These are phyloP conservation scores for Heliconius sara DNA, from an alignment of 2,888 invertebrate species.

Conservation along the genomic window DNA sequence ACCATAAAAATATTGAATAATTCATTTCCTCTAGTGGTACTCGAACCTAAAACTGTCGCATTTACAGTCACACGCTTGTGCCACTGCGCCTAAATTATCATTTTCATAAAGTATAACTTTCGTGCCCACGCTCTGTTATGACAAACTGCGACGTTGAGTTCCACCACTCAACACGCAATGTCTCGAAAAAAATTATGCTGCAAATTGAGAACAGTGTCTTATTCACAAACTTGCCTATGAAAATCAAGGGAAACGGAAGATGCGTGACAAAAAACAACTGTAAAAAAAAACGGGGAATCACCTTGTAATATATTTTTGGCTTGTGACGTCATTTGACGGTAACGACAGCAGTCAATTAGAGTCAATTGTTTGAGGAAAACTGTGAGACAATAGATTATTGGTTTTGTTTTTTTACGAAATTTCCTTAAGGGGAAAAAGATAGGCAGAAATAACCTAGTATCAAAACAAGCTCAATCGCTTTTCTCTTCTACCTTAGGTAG, in stretches of 20 bases:
- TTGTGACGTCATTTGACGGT: not conserved
- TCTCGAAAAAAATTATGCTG: not conserved
- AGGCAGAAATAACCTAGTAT: too few relatives aligned
- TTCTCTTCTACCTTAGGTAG: too few relatives aligned
- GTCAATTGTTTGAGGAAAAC: not conserved
- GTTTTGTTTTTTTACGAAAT: not conserved
- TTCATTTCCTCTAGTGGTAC: not conserved
- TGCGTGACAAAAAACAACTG: not conserved
- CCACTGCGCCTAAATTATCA: too few relatives aligned
- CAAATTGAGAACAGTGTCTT: not conserved
- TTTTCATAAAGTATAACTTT: too few relatives aligned
- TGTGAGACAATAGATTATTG: not conserved
- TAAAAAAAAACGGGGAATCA: not conserved
- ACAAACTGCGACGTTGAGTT: not conserved
- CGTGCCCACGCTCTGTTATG: too few relatives aligned
- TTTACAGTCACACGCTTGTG: not conserved
- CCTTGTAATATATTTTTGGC: slow-evolving; percentile 8
- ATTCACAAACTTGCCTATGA: not conserved
- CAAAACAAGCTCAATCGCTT: too few relatives aligned
- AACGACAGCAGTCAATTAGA: not conserved
- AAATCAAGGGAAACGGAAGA: not conserved
- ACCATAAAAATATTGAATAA: not conserved
- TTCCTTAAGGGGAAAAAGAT: not conserved
- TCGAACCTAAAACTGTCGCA: not conserved
- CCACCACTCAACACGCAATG: not conserved